Conservation (phyloP, 64 coral and sea anemone species). For the Dendrophyllia cribrosa region DNA sequence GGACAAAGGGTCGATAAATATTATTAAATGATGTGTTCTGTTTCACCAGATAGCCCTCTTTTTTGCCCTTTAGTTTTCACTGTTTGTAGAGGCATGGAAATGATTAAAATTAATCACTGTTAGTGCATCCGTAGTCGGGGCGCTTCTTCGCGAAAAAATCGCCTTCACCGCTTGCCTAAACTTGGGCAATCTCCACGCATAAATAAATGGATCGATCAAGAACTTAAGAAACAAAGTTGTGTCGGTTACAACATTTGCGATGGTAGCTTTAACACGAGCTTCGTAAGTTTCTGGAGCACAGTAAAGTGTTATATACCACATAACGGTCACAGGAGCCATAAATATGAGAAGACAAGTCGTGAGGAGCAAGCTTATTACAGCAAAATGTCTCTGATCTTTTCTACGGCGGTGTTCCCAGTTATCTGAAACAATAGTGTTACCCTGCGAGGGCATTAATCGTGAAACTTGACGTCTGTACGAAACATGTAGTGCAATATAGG, state of each 20-base stretch:
- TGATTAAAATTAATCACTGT: constrained; percentile 11
- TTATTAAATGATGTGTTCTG: too few relatives aligned
- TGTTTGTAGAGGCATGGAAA: not conserved
- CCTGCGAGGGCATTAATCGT: not conserved
- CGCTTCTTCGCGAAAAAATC: constrained; percentile 11
- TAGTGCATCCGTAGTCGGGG: not conserved
- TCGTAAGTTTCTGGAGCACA: constrained; percentile 23
- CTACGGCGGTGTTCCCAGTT: constrained; percentile 12
- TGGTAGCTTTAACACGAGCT: constrained; percentile 36
- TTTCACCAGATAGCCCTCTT: too few relatives aligned
- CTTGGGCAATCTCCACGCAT: constrained; percentile 68
- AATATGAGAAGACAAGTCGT: constrained; percentile 68
- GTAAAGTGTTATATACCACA: constrained; percentile 77
- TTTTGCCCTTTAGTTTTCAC: too few relatives aligned
- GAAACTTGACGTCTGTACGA: constrained; percentile 63
- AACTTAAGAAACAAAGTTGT: constrained; percentile 76
- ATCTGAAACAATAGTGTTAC: not conserved
- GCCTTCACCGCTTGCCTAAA: constrained; percentile 53
- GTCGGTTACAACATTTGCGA: constrained; percentile 59
- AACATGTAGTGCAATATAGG: constrained; percentile 60
- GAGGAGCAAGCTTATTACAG: constrained; percentile 58
- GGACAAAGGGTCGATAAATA: too few relatives aligned
- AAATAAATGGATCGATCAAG: constrained; percentile 83
- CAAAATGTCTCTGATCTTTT: constrained; percentile 55
- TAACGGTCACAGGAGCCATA: constrained; percentile 50